Evolutionary conservation across 2,113 vertebrate genomes (phyloP).

Genomic region (Lampris megalopsis): DNA sequence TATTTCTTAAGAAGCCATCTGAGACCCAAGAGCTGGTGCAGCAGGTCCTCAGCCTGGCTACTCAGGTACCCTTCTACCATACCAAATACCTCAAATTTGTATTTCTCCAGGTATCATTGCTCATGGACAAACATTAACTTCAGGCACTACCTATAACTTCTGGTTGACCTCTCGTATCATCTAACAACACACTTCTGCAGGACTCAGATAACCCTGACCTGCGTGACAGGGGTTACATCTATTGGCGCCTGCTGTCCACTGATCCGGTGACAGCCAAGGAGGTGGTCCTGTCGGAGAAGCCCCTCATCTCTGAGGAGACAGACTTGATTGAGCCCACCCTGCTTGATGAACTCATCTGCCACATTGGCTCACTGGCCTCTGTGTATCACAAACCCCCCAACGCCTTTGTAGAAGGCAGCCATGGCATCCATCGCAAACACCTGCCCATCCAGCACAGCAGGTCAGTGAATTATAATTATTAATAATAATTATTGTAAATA

Average conservation of each 20-base stretch:
- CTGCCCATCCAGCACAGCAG: conserved; percentile 97
- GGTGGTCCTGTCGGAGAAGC: conserved; percentile 97
- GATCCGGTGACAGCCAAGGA: conserved; percentile 98
- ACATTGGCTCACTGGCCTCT: conserved; percentile 95
- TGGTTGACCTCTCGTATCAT: no score
- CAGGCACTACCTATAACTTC: not conserved
- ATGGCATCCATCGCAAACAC: conserved; percentile 96
- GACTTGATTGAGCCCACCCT: conserved; percentile 97
- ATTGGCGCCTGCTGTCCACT: conserved; percentile 97
- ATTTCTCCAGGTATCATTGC: no score
- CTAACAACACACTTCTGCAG: conserved; percentile 68
- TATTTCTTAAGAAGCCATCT: conserved; percentile 96
- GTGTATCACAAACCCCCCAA: conserved; percentile 99
- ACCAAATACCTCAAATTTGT: no score
- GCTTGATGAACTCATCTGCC: conserved; percentile 96
- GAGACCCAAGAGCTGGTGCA: conserved; percentile 97
- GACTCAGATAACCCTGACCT: conserved; percentile 99
- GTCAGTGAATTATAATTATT: conserved; percentile 64
- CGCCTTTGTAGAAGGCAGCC: conserved; percentile 98
- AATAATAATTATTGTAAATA: no score
- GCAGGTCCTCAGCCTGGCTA: conserved; percentile 96
- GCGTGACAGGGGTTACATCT: conserved; percentile 98
- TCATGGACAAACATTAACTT: not conserved
- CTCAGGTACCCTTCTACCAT: conserved; percentile 84
- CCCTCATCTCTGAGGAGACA: conserved; percentile 96